Evolutionary conservation across 2,888 invertebrate species (phyloP), one percentile per base, ranked within the genome.

Genomic region (Orgyia antiqua): DNA sequence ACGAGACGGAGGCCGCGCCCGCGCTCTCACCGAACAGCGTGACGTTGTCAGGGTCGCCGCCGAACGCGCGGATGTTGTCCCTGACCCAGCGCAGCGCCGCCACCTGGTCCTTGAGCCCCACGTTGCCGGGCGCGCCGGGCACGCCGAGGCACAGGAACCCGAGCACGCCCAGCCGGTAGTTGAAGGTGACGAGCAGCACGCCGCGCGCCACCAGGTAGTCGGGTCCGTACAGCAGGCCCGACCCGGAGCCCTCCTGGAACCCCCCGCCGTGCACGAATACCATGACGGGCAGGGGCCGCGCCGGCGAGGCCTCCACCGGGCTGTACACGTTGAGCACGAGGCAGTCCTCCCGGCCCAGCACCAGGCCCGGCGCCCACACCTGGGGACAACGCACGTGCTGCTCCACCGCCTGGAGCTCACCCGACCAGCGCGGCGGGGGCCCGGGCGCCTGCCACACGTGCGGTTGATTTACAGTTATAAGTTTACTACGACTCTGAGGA

Each of bases 1-100:
- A 55, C 0, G 64, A 61, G 1, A 57, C 53, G 0, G 64, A 58
- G 0, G 30, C 43, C 0, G 45, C 58, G 2, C 65, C 65, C 13
- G 63, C 65, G 21, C 65, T 65, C 24, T 65, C 62, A 0, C 65
- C 65, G 21, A 65, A 65, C 13, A 67, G 31, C 0, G 66, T 65
- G 0, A 66, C 56, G 21, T 62, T 58, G 1, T 58, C 51, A 1
- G 61, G 53, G 29, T 67, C 58, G 1, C 67, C 67, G 5, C 65
- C 67, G n/a, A 67, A 65, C 0, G 43, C 48, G 23, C 26, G 27
- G 2, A 66, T 64, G 33, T 67, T 67, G 4, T 33, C 37, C 29
- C 55, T 39, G 4, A 66, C 52, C 65, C 66, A 66, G 18, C 38
- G 51, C 0, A 66, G 35, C 1, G 64, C 65, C 4, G 57, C 62